Evolutionary conservation across 2,888 invertebrate species (phyloP).

Genomic region (Anorthoa munda): DNA sequence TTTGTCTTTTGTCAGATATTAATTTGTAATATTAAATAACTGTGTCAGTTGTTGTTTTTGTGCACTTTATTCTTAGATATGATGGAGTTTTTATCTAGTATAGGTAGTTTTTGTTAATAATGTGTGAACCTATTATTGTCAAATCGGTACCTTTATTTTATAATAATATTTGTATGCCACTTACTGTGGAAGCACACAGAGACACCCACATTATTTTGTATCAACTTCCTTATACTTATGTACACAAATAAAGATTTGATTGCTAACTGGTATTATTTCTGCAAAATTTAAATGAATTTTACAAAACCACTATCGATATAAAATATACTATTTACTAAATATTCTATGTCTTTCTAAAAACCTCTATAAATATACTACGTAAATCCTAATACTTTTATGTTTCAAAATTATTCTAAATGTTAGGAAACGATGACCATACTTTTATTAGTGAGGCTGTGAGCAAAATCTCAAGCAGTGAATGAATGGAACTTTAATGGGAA

Average conservation of each 20-base stretch:
- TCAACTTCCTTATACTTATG: no score
- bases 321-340: neutral
- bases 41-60: neutral
- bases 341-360: no score
- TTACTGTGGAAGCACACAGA: no score
- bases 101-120: no score
- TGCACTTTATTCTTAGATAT: neutral
- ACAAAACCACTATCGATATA: neutral
- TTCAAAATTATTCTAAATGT: conserved; percentile 2
- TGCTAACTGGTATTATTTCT: no score
- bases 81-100: neutral
- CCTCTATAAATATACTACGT: no score
- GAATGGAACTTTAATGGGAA: conserved; percentile 56
- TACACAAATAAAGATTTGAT: no score
- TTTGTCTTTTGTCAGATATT: conserved; percentile 27
- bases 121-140: no score
- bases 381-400: neutral
- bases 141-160: no score
- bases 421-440: conserved; percentile 55
- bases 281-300: neutral
- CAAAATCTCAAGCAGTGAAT: conserved; percentile 52
- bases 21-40: conserved; percentile 33
- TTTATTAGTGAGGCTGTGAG: conserved; percentile 58
- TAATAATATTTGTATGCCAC: no score
- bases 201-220: no score